Evolutionary conservation across 2,888 invertebrate genomes (phyloP).

Genomic region (Cheilosia variabilis): DNA sequence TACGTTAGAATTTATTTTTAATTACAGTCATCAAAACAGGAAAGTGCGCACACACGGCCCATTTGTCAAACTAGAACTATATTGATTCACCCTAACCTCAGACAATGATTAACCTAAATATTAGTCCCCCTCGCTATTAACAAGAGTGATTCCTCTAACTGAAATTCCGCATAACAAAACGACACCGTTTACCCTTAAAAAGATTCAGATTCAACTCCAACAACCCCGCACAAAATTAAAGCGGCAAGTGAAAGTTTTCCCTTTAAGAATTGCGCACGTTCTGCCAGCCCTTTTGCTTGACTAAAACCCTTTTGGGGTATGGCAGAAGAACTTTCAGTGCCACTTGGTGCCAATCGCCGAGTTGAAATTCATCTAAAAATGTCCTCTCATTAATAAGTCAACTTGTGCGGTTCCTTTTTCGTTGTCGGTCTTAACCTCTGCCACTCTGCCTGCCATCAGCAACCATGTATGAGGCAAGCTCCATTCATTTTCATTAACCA

Average conservation of each 20-base stretch:
- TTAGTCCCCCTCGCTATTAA: background rate
- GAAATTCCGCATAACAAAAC: background rate
- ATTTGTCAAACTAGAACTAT: background rate
- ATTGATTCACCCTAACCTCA: conserved; percentile 42
- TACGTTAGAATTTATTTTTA: conserved; percentile 11
- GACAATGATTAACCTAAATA: conserved; percentile 32
- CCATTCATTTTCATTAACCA: conserved; percentile 75
- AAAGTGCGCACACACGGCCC: background rate
- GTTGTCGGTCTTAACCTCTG: conserved; percentile 25
- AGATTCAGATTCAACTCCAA: background rate
- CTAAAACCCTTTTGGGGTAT: conserved; percentile 37
- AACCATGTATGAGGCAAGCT: conserved; percentile 30
- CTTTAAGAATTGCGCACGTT: conserved; percentile 52
- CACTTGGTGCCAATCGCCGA: conserved; percentile 64
- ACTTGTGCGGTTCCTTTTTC: conserved; percentile 36
- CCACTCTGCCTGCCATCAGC: background rate
- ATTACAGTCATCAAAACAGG: conserved; percentile 10
- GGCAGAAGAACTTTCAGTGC: conserved; percentile 60
- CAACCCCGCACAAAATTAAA: conserved; percentile 39
- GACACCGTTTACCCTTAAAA: conserved; percentile 3
- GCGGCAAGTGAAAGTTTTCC: conserved; percentile 35
- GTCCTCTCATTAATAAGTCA: conserved; percentile 75
- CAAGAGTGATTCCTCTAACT: conserved; percentile 2
- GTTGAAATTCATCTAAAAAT: conserved; percentile 75
- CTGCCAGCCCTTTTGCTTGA: conserved; percentile 6